Base-by-base conservation (phyloP, 2,888 invertebrate species). In the Gymnocheta viridis region DNA sequence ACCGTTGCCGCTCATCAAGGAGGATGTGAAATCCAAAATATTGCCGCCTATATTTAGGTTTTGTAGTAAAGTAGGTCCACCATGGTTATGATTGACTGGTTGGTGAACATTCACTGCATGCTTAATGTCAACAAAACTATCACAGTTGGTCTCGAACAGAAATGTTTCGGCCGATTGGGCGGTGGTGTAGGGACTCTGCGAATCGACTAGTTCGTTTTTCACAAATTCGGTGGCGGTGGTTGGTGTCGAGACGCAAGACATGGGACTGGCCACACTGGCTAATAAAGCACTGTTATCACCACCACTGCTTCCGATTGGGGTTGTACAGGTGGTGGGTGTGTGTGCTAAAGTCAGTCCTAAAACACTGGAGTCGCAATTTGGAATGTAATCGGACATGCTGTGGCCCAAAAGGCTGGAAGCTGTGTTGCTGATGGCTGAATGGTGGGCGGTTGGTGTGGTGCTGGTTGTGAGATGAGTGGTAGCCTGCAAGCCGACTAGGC, bases 141-240 rank as follows among this genome's bases (percentile, higher is more conserved):
- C 91, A 85, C 89, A 87, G 85, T 88, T 90, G 24, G 88, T 89
- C 87, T 92, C 92, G 85, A 91, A 92, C 27, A 92, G 88, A 82
- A 92, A 92, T 10, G 92, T 89, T 85, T 92, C 91, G n/a, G 92
- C 91, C 80, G 91, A 91, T 74, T 92, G 88, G 38, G 91, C 91
- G 5, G 91, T 92, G 60, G 92, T 92, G 60, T 92, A 92, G 22
- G 92, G 92, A 76, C 91, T 91, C 85, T 91, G 91, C 14, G 91
- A 90, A 84, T 92, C 92, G 60, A 90, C 90, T 49, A 92, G 87
- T 84, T 92, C 92, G 69, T 91, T 91, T 82, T 92, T 92, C 0
- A 92, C 91, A 81, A 92, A 92, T 73, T 92, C 92, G 29, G 88
- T 90, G 82, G 91, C 89, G 74, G 88, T 90, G 82, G 88, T 90